Percentiles rank a stretch among this genome's conserved stretches.
phyloP scores from a whole-genome alignment of 2,797 vertebrate genomes.

The Cuculus canorus region DNA sequence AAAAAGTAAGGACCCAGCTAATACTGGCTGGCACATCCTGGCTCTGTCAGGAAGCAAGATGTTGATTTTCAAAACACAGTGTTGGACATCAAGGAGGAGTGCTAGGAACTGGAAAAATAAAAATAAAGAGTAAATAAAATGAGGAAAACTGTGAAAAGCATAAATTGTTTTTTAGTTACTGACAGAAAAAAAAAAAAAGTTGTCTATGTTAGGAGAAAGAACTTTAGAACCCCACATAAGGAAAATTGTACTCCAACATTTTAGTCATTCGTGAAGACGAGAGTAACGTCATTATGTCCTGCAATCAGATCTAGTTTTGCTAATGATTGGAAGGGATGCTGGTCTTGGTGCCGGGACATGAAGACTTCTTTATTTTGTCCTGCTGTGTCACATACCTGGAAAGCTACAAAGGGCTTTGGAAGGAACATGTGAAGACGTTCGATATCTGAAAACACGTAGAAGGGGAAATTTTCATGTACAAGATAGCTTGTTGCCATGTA shows the following conservation, averaged over 20 bases:
- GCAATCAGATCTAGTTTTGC: not conserved
- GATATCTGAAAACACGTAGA: not conserved
- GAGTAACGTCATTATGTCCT: not conserved
- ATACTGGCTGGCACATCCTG: not conserved
- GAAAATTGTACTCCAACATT: not conserved
- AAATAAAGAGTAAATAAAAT: not conserved
- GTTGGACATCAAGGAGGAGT: not conserved
- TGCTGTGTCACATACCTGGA: not conserved
- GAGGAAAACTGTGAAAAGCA: not conserved
- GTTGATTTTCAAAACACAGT: conserved; percentile 18
- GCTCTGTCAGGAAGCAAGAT: not conserved
- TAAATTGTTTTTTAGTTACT: not conserved
- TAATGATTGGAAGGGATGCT: not conserved
- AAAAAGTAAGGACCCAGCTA: conserved; percentile 17
- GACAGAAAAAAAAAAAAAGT: not conserved
- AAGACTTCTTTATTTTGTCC: not conserved
- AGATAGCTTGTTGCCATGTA: not conserved
- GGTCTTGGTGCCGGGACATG: not conserved
- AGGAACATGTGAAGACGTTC: not conserved
- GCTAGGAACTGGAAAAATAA: not conserved
- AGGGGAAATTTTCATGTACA: not conserved
- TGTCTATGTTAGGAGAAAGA: not conserved
- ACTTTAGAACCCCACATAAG: not conserved
- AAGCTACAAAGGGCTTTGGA: not conserved
- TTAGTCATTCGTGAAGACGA: not conserved